Conservation (phyloP, 2,797 vertebrate genomes). For the Anomalospiza imberbis region DNA sequence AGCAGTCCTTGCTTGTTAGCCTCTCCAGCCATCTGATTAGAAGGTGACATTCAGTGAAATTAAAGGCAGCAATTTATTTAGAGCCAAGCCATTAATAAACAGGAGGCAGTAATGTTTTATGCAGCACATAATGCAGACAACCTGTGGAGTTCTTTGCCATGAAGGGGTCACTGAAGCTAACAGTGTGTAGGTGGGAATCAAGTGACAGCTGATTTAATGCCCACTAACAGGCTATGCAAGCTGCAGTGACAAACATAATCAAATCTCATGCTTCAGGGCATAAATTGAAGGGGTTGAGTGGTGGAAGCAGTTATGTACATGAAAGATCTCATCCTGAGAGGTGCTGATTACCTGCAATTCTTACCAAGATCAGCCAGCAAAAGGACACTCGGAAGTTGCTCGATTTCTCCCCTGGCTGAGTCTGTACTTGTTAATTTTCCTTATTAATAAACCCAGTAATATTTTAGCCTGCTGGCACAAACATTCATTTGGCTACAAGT, state of each 20-base stretch:
- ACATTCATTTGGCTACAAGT: constrained; percentile 37
- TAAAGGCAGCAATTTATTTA: constrained; percentile 19
- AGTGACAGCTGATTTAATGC: constrained; percentile 35
- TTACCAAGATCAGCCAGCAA: not conserved
- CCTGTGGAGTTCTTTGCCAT: not conserved
- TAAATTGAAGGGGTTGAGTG: constrained; percentile 39
- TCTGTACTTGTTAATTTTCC: constrained; percentile 23
- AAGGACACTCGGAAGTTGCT: constrained; percentile 16
- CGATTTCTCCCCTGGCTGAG: not conserved
- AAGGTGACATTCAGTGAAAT: constrained; percentile 51
- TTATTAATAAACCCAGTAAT: constrained; percentile 38
- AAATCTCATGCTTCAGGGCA: constrained; percentile 56
- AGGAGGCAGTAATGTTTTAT: not conserved
- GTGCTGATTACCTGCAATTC: constrained; percentile 23
- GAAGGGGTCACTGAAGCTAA: not conserved
- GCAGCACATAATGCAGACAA: not conserved
- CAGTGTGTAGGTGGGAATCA: constrained; percentile 6
- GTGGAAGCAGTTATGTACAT: not conserved
- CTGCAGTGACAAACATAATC: constrained; percentile 52
- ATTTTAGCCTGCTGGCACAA: constrained; percentile 48
- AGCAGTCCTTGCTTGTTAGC: not conserved
- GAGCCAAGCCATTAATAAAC: constrained; percentile 27
- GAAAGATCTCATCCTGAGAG: constrained; percentile 24
- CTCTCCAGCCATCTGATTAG: constrained; percentile 15
- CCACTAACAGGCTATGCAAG: not conserved